Percentiles rank a stretch among this genome's conserved stretches.
Conservation (phyloP, 2,888 invertebrate genomes). For the Lycophotia porphyrea region DNA sequence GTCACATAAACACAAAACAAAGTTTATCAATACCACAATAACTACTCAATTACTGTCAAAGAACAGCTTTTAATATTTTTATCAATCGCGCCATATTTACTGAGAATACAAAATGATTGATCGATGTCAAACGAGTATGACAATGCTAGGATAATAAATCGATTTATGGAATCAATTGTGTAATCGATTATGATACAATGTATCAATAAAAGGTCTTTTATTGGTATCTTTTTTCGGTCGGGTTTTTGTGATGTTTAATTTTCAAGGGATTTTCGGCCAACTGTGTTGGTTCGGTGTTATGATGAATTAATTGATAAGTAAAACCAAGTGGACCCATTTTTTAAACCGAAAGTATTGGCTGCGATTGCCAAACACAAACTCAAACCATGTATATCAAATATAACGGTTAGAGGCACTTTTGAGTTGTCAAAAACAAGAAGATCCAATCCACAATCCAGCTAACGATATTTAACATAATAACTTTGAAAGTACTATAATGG, state of each 20-base stretch:
- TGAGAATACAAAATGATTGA: constrained; percentile 71
- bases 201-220: constrained; percentile 48
- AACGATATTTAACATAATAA: no score
- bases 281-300: background rate
- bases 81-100: constrained; percentile 70
- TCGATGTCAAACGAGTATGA: constrained; percentile 68
- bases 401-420: no score
- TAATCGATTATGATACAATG: constrained; percentile 64
- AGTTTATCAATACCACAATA: constrained; percentile 69
- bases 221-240: background rate
- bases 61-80: constrained; percentile 74
- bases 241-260: background rate
- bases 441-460: no score
- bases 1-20: constrained; percentile 40
- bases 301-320: background rate
- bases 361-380: no score
- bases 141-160: constrained; percentile 68
- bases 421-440: no score
- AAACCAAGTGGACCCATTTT: no score
- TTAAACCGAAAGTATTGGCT: no score
- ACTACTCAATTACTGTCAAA: constrained; percentile 80
- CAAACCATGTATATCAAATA: no score
- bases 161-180: constrained; percentile 66
- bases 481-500: no score
- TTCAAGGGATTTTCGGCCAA: background rate